phyloP scores from a whole-genome alignment of 2,888 invertebrate species.

The Trichacis sp. region DNA sequence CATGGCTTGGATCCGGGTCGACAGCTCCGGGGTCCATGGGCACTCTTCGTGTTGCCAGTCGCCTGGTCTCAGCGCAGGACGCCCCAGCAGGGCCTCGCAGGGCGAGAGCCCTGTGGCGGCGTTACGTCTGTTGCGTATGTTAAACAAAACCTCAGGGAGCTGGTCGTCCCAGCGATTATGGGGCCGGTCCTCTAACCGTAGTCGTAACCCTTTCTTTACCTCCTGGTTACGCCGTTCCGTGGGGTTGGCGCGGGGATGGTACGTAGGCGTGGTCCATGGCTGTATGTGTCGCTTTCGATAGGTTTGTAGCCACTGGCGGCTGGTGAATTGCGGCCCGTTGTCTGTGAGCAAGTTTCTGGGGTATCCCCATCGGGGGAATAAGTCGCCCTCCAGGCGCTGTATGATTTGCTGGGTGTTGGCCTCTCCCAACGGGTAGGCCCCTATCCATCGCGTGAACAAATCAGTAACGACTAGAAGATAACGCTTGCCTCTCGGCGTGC shows the following conservation, averaged over 20 bases:
- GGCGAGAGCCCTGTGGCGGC: neutral
- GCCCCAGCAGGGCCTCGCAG: neutral
- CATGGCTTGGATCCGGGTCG: neutral
- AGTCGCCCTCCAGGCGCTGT: conserved; percentile 9
- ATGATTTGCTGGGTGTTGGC: conserved; percentile 10
- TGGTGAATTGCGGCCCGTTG: no score
- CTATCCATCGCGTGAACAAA: conserved; percentile 43
- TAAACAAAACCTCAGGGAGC: conserved; percentile 3
- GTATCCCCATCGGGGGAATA: conserved; percentile 7
- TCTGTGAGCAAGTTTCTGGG: conserved; percentile 10
- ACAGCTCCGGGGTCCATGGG: no score
- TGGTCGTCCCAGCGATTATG: conserved; percentile 17
- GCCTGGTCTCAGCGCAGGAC: neutral
- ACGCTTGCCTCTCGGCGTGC: conserved; percentile 6
- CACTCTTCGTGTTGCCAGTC: neutral
- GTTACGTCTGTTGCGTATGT: neutral
- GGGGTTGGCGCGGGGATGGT: no score
- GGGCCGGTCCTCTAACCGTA: neutral
- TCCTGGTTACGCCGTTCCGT: no score
- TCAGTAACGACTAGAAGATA: conserved; percentile 42
- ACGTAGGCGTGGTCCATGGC: conserved; percentile 22
- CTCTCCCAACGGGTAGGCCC: conserved; percentile 30
- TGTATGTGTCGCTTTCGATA: conserved; percentile 3
- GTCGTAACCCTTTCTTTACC: no score
- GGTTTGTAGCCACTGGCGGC: neutral